phyloP scores from a whole-genome alignment of 2,888 invertebrate genomes.

The Ochropleura plecta region DNA sequence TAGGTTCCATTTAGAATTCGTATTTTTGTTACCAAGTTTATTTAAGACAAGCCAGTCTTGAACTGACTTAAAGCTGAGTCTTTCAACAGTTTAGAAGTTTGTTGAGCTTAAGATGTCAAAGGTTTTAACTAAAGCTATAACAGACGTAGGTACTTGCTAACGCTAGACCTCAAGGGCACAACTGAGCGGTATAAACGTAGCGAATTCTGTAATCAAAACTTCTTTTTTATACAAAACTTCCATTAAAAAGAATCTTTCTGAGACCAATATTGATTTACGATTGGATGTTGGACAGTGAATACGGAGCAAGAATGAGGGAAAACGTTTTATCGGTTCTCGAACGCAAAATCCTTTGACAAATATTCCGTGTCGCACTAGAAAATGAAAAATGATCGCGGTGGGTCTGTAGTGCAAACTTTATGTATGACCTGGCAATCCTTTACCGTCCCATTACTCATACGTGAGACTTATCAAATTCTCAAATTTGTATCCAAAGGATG shows the following conservation, averaged over 20 bases:
- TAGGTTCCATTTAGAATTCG: background rate
- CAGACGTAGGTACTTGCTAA: background rate
- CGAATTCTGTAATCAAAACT: background rate
- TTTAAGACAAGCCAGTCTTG: background rate
- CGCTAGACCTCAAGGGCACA: background rate
- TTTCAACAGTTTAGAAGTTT: background rate
- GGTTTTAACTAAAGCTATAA: background rate
- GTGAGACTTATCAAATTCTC: background rate
- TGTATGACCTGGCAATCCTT: constrained; percentile 17
- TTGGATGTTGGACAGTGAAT: constrained; percentile 15
- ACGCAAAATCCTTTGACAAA: constrained; percentile 40
- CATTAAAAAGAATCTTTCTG: background rate
- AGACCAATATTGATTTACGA: constrained; percentile 30
- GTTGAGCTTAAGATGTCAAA: background rate
- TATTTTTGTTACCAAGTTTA: background rate
- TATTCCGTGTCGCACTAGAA: constrained; percentile 19
- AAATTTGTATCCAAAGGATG: background rate
- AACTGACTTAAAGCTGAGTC: background rate
- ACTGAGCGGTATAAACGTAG: too few relatives aligned
- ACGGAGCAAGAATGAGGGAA: constrained; percentile 17
- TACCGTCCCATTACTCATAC: background rate
- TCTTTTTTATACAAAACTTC: constrained; percentile 2
- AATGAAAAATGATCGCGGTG: constrained; percentile 46
- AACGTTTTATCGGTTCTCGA: constrained; percentile 42
- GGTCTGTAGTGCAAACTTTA: background rate